Conservation (phyloP, 2,113 vertebrate species). For the Tautogolabrus adspersus region DNA sequence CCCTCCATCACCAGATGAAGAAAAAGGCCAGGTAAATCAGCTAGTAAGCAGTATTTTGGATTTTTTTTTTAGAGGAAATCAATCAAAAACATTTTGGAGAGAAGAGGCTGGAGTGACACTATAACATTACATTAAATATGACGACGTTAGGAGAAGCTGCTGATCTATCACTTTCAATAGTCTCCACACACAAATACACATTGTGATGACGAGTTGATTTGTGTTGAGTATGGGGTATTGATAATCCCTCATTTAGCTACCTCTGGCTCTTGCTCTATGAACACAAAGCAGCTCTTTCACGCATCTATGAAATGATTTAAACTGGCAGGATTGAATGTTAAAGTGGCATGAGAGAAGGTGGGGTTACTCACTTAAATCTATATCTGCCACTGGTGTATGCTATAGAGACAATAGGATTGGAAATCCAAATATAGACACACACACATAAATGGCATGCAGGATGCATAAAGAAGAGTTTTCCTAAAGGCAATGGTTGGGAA, state of each 20-base stretch:
- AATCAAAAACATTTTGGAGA: too few relatives aligned
- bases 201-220: too few relatives aligned
- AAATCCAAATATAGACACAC: background rate
- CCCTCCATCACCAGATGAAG: conserved; percentile 89
- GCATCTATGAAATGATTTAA: background rate
- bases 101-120: too few relatives aligned
- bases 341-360: conserved; percentile 4
- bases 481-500: too few relatives aligned
- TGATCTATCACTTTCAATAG: too few relatives aligned
- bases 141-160: too few relatives aligned
- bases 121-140: too few relatives aligned
- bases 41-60: background rate
- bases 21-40: conserved; percentile 66
- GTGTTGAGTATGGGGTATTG: too few relatives aligned
- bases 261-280: background rate
- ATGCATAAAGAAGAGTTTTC: background rate
- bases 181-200: too few relatives aligned
- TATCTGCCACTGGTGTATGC: background rate
- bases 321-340: background rate
- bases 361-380: background rate
- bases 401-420: background rate
- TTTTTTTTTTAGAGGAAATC: background rate
- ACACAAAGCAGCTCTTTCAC: background rate
- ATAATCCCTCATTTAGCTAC: background rate
- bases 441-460: background rate